phyloP scores from a whole-genome alignment of 2,888 invertebrate genomes.

The Heliconius ethilla region DNA sequence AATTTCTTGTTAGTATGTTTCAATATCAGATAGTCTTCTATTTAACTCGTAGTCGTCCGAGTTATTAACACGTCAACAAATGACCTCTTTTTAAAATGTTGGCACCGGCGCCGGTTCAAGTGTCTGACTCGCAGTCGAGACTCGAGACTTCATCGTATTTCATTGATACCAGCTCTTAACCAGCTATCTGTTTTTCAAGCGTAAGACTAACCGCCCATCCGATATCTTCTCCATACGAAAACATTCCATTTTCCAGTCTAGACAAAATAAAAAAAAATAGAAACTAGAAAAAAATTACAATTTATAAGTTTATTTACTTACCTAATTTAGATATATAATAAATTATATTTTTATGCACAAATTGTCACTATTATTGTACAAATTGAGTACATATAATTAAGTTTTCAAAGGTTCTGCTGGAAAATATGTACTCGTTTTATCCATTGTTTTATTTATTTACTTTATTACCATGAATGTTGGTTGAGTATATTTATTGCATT shows the following conservation, averaged over 20 bases:
- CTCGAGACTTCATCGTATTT: slow-evolving; percentile 38
- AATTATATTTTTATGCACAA: not conserved
- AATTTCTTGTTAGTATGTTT: not conserved
- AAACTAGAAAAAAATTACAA: too few relatives aligned
- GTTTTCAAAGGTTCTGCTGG: not conserved
- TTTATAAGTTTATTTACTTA: too few relatives aligned
- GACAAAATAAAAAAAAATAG: not conserved
- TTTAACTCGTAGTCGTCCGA: not conserved
- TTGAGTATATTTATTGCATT: slow-evolving; percentile 39
- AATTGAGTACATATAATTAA: not conserved
- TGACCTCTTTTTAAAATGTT: slow-evolving; percentile 27
- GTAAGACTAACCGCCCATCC: slow-evolving; percentile 13
- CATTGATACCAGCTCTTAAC: slow-evolving; percentile 31
- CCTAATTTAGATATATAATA: too few relatives aligned
- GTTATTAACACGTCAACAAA: slow-evolving; percentile 21
- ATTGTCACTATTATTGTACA: not conserved
- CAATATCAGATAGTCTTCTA: not conserved
- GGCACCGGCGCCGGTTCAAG: slow-evolving; percentile 29
- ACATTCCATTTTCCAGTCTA: not conserved
- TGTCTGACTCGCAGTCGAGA: slow-evolving; percentile 30
- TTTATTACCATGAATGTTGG: slow-evolving; percentile 25
- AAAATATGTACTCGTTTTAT: not conserved
- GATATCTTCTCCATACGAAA: not conserved
- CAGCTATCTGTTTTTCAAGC: slow-evolving; percentile 29
- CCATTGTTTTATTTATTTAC: slow-evolving; percentile 13